Conservation (phyloP, 2,113 vertebrate species). For the Accipiter virgatus region DNA sequence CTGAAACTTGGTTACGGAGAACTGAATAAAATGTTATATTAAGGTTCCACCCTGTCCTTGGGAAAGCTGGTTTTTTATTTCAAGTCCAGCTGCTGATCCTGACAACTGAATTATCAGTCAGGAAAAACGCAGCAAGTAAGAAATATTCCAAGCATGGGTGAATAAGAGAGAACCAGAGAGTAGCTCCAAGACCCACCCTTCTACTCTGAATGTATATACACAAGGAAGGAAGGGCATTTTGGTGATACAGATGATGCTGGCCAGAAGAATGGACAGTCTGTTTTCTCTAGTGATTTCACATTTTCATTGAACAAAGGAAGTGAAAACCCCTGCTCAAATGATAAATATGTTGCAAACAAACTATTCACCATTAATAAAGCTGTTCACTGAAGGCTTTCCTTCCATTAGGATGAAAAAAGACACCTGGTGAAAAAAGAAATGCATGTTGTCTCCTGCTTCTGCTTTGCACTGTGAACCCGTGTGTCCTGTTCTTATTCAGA, state of each 20-base stretch:
- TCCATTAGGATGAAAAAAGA: not conserved
- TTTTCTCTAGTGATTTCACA: not conserved
- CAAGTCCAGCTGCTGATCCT: conserved; percentile 7
- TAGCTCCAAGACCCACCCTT: not conserved
- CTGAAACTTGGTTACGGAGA: not conserved
- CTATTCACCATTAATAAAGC: not conserved
- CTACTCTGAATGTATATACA: not conserved
- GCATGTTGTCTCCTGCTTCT: not conserved
- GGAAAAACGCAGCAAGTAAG: not conserved
- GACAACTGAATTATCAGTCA: conserved; percentile 16
- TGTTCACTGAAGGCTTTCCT: not conserved
- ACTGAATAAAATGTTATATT: not conserved
- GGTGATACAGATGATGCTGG: not conserved
- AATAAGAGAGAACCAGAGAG: not conserved
- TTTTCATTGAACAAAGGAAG: not conserved
- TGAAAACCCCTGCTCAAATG: not conserved
- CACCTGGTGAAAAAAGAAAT: not conserved
- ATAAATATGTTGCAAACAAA: not conserved
- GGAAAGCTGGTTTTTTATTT: not conserved
- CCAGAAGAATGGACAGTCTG: not conserved
- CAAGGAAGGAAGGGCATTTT: not conserved
- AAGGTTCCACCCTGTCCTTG: not conserved
- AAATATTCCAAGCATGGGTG: not conserved
- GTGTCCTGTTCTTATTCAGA: not conserved
- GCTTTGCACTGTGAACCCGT: not conserved